These are phyloP conservation scores for Synanthedon tipuliformis DNA, from an alignment of 2,888 invertebrate species.

Conservation along the genomic window DNA sequence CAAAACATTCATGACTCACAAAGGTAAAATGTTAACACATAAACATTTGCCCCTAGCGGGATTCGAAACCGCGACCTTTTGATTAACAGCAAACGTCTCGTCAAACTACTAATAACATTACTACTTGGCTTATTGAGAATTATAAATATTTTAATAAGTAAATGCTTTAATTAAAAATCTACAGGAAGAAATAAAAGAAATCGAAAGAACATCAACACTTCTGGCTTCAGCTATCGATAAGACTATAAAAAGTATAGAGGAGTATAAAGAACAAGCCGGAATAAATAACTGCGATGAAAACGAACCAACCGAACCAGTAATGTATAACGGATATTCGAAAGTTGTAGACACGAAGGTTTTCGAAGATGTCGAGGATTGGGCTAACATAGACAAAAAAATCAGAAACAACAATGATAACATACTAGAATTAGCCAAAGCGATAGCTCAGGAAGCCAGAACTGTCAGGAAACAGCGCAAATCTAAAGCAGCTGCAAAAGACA, in stretches of 20 bases:
- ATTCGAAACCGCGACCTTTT: too few relatives aligned
- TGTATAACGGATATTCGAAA: slow-evolving; percentile 14
- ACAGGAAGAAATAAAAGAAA: slow-evolving; percentile 57
- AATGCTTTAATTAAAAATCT: neutral
- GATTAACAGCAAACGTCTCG: too few relatives aligned
- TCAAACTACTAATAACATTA: too few relatives aligned
- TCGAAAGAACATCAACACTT: slow-evolving; percentile 47
- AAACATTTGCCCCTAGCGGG: too few relatives aligned
- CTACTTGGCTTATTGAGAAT: too few relatives aligned
- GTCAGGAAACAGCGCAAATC: neutral
- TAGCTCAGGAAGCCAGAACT: neutral
- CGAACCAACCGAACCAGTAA: slow-evolving; percentile 6
- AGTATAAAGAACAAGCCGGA: slow-evolving; percentile 55
- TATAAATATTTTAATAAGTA: too few relatives aligned
- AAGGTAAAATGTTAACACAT: too few relatives aligned
- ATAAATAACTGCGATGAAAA: slow-evolving; percentile 18
- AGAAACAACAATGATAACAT: slow-evolving; percentile 3
- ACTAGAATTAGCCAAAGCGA: neutral
- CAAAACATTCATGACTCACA: too few relatives aligned
- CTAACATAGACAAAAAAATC: slow-evolving; percentile 13
- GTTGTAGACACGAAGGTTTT: slow-evolving; percentile 11
- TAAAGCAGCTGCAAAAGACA: neutral
- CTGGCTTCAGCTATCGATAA: slow-evolving; percentile 55
- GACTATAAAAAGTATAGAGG: slow-evolving; percentile 55
- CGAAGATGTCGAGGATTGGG: slow-evolving; percentile 11